Base-by-base conservation (phyloP, 1,140 invertebrate genomes). In the Papilio aristodemus region DNA sequence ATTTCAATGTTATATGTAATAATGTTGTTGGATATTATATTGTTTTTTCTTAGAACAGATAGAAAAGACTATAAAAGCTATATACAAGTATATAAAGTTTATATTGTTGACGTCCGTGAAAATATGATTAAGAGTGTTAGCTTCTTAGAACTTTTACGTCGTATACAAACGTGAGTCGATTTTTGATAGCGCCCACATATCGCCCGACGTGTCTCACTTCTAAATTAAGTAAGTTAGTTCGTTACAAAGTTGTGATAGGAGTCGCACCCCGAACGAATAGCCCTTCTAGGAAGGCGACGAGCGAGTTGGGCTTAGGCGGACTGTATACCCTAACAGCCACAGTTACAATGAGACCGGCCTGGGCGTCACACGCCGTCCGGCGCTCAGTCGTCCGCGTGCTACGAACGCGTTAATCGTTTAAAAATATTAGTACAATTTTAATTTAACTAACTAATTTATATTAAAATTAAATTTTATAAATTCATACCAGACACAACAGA, bases 301-400 rank as follows among this genome's bases (percentile, higher is more conserved):
- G 41, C 19, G 63, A 32, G 41, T 27, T 66, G 39, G 27, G 63
- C 41, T 46, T 19, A 50, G 58, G 22, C 13, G 43, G 59, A 22
- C 60, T 39, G 70, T 36, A 27, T 10, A 9, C 10, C 27, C 27
- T 39, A 41, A 50, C n/a, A 27, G 46, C 67, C 36, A 60, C 82
- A 85, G 83, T 87, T 75, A 85, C 79, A 67, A 81, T 82, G 77
- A 79, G 75, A 71, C 71, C 79, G 77, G 77, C 77, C 27, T 57
- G 41, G 75, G 71, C 38, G 77, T 73, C 77, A 75, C 79, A 80
- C 82, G 85, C 74, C 73, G 62, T 72, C 27, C 70, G 46, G 60
- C 70, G 62, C 71, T 58, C 39, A 66, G 39, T 70, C 74, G 43
- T 46, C 27, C 71, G 73, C 66, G 74, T 71, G 41, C 41, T 71